Percentiles rank a stretch among this genome's conserved stretches.
These are phyloP conservation scores for Syrrhaptes paradoxus DNA, from an alignment of 2,113 vertebrate genomes.

Conservation along the genomic window DNA sequence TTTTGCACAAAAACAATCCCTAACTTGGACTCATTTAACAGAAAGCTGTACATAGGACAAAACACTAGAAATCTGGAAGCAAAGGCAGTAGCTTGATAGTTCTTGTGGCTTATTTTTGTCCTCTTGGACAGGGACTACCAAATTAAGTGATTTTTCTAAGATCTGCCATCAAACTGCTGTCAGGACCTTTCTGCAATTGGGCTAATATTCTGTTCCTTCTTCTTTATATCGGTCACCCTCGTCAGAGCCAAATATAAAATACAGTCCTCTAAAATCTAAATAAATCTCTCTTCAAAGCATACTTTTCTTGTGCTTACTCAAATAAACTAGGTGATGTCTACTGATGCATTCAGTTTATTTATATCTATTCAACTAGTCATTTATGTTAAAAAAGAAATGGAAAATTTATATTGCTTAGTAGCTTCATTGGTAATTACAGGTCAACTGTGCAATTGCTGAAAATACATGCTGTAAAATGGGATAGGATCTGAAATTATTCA, in stretches of 20 bases:
- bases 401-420: not conserved
- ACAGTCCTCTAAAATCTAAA: not conserved
- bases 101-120: not conserved
- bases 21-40: not conserved
- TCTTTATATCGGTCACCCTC: not conserved
- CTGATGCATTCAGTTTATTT: not conserved
- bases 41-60: rapidly evolving
- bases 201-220: not conserved
- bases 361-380: not conserved
- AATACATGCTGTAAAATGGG: not conserved
- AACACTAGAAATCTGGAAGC: not conserved
- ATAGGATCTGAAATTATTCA: not conserved
- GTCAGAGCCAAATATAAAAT: not conserved
- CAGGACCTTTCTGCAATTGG: not conserved
- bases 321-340: not conserved
- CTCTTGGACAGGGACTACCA: not conserved
- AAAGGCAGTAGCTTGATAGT: not conserved
- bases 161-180: not conserved
- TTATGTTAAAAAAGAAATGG: not conserved
- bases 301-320: not conserved
- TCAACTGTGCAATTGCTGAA: not conserved
- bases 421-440: not conserved
- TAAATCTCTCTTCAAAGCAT: conserved; percentile 22
- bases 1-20: not conserved
- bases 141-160: not conserved